These are phyloP conservation scores for Donacobius atricapilla DNA, from an alignment of 2,113 vertebrate species.

Conservation along the genomic window DNA sequence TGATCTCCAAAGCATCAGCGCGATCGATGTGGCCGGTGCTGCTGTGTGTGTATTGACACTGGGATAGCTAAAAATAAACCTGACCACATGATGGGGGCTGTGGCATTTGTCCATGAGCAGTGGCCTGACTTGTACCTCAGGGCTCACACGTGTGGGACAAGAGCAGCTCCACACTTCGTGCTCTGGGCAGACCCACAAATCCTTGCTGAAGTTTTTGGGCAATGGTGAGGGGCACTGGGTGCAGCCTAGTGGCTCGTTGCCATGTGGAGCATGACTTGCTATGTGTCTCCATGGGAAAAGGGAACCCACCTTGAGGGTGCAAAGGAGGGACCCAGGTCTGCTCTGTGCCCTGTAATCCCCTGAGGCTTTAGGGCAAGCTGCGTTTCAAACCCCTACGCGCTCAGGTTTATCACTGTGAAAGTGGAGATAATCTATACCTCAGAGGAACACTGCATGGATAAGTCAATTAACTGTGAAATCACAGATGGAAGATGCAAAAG, in stretches of 20 bases:
- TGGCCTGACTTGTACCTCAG: background rate
- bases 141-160: accelerated
- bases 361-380: background rate
- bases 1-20: background rate
- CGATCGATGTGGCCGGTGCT: accelerated
- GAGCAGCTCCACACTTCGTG: background rate
- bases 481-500: slow-evolving; percentile 47
- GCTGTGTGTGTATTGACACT: accelerated
- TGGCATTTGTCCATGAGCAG: background rate
- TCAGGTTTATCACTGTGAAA: background rate
- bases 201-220: background rate
- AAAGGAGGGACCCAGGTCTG: background rate
- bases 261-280: background rate
- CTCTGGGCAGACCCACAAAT: background rate
- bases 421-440: slow-evolving; percentile 35
- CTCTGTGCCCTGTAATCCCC: background rate
- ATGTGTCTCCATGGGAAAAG: background rate
- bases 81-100: accelerated
- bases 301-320: background rate
- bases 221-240: background rate
- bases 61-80: background rate
- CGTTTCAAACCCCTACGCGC: accelerated
- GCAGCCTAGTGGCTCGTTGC: accelerated
- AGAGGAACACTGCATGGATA: slow-evolving; percentile 27
- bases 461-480: slow-evolving; percentile 54